Conservation (phyloP, 2,888 invertebrate genomes). For the Pantelozetes paolii region DNA sequence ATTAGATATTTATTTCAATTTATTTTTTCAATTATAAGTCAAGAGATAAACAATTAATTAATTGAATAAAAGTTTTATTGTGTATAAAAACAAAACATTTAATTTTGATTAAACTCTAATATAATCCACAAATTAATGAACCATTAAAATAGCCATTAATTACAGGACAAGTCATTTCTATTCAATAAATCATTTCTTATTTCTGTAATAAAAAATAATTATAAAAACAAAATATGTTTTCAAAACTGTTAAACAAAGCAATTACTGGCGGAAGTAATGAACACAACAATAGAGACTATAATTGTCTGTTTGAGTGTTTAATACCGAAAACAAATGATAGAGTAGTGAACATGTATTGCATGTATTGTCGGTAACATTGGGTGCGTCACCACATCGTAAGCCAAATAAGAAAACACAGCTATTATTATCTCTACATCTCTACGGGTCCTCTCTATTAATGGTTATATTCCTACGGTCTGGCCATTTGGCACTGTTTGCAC, state of each 20-base stretch:
- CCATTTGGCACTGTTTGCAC: not conserved
- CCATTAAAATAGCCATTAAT: too few relatives aligned
- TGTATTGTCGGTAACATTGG: not conserved
- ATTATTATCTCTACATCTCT: not conserved
- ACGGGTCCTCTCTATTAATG: not conserved
- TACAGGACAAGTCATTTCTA: too few relatives aligned
- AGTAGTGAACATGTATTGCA: not conserved
- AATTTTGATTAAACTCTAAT: too few relatives aligned
- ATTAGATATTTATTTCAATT: too few relatives aligned
- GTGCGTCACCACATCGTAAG: not conserved
- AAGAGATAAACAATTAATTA: too few relatives aligned
- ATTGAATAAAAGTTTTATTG: too few relatives aligned
- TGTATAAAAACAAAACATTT: too few relatives aligned
- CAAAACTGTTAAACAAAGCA: not conserved
- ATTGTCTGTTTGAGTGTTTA: not conserved
- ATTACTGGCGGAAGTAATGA: conserved; percentile 10
- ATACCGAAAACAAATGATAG: not conserved
- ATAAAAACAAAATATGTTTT: not conserved
- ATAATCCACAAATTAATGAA: too few relatives aligned
- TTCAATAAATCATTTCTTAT: too few relatives aligned
- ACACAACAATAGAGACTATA: not conserved
- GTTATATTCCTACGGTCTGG: not conserved
- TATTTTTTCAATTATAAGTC: too few relatives aligned
- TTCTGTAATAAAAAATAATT: not conserved
- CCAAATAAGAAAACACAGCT: not conserved